A percentile compares a stretch with the other conserved stretches of the same genome.
Conservation (phyloP, 2,113 vertebrate species). For the Chloropsis hardwickii region DNA sequence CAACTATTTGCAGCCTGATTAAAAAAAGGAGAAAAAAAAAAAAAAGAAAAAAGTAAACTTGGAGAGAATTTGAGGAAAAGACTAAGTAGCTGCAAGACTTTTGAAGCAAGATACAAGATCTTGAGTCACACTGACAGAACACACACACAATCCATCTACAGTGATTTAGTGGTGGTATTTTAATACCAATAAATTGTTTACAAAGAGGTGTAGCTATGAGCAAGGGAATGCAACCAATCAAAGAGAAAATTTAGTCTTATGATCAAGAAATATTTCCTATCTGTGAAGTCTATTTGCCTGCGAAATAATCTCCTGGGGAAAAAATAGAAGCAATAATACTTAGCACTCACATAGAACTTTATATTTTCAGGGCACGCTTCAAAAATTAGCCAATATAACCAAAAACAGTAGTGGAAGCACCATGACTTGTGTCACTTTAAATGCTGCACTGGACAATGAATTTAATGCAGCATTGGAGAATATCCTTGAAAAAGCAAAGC, state of each 20-base stretch:
- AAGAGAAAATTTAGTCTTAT: constrained; percentile 21
- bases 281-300: constrained; percentile 3
- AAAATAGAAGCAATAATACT: constrained; percentile 14
- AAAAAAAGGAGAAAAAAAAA: not conserved
- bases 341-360: not conserved
- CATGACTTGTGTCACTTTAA: not conserved
- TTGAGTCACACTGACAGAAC: not conserved
- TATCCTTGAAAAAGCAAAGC: not conserved
- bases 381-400: constrained; percentile 14
- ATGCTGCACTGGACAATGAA: not conserved
- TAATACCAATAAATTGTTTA: constrained; percentile 25
- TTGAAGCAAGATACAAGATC: not conserved
- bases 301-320: constrained; percentile 8
- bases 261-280: constrained; percentile 20
- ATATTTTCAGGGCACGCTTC: not conserved
- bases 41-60: not conserved
- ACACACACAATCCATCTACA: not conserved
- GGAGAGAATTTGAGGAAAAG: not conserved
- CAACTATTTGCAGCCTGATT: not conserved
- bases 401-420: not conserved
- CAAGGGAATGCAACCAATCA: not conserved
- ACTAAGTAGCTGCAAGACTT: constrained; percentile 17
- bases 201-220: not conserved
- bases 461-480: not conserved
- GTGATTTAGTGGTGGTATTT: not conserved